Conservation (phyloP, 2,113 vertebrate genomes). For the Centropristis striata region DNA sequence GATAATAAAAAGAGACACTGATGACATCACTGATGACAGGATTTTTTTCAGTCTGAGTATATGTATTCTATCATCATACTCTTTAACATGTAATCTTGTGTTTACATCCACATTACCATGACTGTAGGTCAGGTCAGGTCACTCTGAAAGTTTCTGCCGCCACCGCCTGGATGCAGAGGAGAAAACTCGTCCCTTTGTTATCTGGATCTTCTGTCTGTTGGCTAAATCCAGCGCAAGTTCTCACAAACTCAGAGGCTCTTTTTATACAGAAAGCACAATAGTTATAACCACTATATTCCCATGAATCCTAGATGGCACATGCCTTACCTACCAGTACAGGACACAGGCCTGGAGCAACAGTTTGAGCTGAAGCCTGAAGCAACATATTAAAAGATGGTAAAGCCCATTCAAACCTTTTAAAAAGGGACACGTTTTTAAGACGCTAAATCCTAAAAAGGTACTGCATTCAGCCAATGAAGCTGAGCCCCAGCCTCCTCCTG, state of each 20-base stretch:
- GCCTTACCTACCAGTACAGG: constrained; percentile 7
- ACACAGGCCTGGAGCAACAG: not conserved
- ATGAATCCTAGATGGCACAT: not conserved
- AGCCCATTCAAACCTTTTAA: constrained; percentile 26
- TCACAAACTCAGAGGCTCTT: not conserved
- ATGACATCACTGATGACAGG: not conserved
- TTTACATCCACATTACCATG: constrained; percentile 17
- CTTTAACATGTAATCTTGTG: constrained; percentile 3
- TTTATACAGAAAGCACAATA: constrained; percentile 8
- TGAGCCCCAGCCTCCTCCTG: constrained; percentile 39
- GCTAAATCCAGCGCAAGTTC: constrained; percentile 12
- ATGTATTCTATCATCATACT: not conserved
- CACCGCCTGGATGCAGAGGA: constrained; percentile 53
- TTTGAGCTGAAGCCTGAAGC: constrained; percentile 6
- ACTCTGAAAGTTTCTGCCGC: constrained; percentile 54
- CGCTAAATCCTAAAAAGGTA: constrained; percentile 36
- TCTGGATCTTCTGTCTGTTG: not conserved
- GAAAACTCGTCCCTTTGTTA: constrained; percentile 5
- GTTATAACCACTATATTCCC: not conserved
- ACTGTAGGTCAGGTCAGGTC: constrained; percentile 25
- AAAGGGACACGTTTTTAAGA: constrained; percentile 43
- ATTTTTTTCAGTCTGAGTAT: not conserved
- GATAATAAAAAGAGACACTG: not conserved
- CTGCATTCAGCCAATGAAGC: constrained; percentile 42
- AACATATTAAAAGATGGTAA: constrained; percentile 12